These are phyloP conservation scores for Thaumatotibia leucotreta DNA, from an alignment of 1,140 invertebrate species.

Conservation along the genomic window DNA sequence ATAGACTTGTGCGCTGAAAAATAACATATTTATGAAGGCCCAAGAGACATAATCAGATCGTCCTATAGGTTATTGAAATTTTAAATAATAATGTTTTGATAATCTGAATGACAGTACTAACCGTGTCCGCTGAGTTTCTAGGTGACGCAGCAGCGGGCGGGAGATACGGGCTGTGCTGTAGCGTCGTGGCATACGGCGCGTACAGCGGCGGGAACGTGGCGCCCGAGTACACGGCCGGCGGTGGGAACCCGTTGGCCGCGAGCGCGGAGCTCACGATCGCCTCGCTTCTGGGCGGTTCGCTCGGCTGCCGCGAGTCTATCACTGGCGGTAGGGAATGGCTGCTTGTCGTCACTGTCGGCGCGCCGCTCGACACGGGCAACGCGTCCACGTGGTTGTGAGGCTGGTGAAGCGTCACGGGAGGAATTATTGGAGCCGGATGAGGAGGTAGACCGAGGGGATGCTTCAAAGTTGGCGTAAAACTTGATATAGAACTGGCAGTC, in stretches of 20 bases:
- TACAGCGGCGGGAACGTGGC: constrained; percentile 83
- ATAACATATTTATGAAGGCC: not conserved
- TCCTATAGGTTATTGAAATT: no score
- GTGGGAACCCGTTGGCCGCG: constrained; percentile 56
- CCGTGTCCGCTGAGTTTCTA: constrained; percentile 79
- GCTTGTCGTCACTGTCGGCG: constrained; percentile 35
- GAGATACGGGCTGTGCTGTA: constrained; percentile 82
- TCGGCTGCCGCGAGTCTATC: constrained; percentile 46
- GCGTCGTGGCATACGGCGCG: constrained; percentile 81
- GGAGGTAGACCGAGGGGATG: constrained; percentile 46
- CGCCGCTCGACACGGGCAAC: constrained; percentile 34
- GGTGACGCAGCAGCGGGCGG: constrained; percentile 81
- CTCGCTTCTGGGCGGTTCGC: constrained; percentile 42
- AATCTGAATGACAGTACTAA: constrained; percentile 48
- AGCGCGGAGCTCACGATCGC: constrained; percentile 39
- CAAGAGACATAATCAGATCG: no score
- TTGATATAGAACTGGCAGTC: constrained; percentile 50
- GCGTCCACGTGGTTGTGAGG: constrained; percentile 44
- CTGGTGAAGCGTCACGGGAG: constrained; percentile 45
- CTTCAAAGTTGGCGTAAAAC: constrained; percentile 50
- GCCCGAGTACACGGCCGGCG: constrained; percentile 76
- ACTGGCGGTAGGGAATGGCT: constrained; percentile 42
- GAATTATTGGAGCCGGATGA: constrained; percentile 32
- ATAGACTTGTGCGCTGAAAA: constrained; percentile 71
- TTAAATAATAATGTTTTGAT: not conserved